phyloP scores from a whole-genome alignment of 1,140 invertebrate species.

The Rhopalosiphum maidis region DNA sequence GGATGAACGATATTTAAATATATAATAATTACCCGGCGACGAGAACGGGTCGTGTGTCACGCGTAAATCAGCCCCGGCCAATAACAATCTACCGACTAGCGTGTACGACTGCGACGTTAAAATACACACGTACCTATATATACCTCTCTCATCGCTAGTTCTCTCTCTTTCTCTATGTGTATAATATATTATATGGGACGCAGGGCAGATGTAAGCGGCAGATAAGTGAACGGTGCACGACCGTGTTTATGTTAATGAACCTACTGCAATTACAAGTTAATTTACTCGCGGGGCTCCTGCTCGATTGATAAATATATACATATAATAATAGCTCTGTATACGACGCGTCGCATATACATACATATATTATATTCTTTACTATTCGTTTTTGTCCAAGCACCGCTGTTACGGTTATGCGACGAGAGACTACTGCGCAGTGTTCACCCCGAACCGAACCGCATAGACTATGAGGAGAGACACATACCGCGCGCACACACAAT shows the following conservation, averaged over 20 bases:
- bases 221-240: slow-evolving; percentile 54
- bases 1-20: neutral
- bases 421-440: neutral
- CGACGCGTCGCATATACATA: neutral
- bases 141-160: neutral
- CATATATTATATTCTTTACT: slow-evolving; percentile 12
- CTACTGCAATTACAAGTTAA: slow-evolving; percentile 55
- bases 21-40: slow-evolving; percentile 37
- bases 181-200: slow-evolving; percentile 19
- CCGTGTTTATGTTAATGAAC: slow-evolving; percentile 58
- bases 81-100: slow-evolving; percentile 46
- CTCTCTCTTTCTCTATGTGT: neutral
- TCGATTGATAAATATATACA: slow-evolving; percentile 54
- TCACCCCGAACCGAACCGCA: neutral
- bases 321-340: slow-evolving; percentile 28
- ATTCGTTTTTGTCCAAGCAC: neutral
- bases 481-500: neutral
- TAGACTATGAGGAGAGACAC: neutral
- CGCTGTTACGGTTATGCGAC: slow-evolving; percentile 2
- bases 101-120: slow-evolving; percentile 27
- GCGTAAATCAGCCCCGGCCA: slow-evolving; percentile 47
- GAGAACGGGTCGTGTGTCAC: slow-evolving; percentile 48
- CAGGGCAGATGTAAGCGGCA: slow-evolving; percentile 42
- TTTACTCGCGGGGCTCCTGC: slow-evolving; percentile 49
- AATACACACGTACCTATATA: slow-evolving; percentile 9